Percentiles rank a stretch among this genome's conserved stretches.
Evolutionary conservation across 2,888 invertebrate genomes (phyloP).

Genomic region (Sycophila texana): DNA sequence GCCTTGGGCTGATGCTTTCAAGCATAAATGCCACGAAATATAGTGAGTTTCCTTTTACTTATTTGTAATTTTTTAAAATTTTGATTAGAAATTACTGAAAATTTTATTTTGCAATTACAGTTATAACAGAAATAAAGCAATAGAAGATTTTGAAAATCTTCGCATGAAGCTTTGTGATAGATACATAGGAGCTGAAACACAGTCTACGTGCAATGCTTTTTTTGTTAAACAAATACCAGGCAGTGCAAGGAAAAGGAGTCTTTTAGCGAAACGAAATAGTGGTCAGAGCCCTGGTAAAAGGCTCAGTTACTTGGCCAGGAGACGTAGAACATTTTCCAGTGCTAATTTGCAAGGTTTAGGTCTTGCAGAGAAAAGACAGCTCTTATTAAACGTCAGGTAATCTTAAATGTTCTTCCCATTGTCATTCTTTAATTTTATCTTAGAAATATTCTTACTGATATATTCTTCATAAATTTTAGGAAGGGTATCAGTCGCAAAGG

Average conservation of each 20-base stretch:
- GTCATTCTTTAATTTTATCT: too few relatives aligned
- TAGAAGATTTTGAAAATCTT: constrained; percentile 84
- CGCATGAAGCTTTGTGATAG: constrained; percentile 82
- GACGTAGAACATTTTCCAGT: constrained; percentile 86
- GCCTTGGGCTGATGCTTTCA: constrained; percentile 80
- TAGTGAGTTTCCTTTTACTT: constrained; percentile 78
- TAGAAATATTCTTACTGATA: not conserved
- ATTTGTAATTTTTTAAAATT: not conserved
- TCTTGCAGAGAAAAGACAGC: constrained; percentile 76
- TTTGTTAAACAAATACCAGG: constrained; percentile 78
- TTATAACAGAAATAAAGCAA: constrained; percentile 82
- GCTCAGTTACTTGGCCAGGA: constrained; percentile 85
- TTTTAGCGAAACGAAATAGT: constrained; percentile 78
- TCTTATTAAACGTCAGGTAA: constrained; percentile 83
- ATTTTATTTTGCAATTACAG: constrained; percentile 75
- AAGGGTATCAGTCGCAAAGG: constrained; percentile 74
- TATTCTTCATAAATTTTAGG: constrained; percentile 61
- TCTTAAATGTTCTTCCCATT: constrained; percentile 49
- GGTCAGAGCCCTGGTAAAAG: constrained; percentile 85
- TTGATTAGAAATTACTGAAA: not conserved
- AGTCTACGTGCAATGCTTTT: constrained; percentile 81
- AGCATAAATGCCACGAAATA: constrained; percentile 83
- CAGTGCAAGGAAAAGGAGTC: constrained; percentile 81
- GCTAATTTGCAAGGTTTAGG: constrained; percentile 78
- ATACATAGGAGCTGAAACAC: constrained; percentile 86